Percentiles rank a stretch among this genome's conserved stretches.
Conservation (phyloP, 1,140 invertebrate species). For the Habropoda laboriosa region DNA sequence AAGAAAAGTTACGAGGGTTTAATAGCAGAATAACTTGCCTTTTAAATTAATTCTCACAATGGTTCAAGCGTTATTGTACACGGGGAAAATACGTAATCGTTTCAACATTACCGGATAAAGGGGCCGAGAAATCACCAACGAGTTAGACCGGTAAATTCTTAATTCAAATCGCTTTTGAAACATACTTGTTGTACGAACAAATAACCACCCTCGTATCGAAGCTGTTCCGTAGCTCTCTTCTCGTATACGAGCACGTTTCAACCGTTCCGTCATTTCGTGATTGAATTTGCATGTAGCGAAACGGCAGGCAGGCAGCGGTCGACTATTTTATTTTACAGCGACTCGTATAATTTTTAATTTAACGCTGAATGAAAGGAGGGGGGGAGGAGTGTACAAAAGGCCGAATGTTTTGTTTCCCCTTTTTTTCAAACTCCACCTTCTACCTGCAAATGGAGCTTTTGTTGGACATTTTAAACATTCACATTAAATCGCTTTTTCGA, state of each 20-base stretch:
- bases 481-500: slow-evolving; percentile 10
- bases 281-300: slow-evolving; percentile 6
- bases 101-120: too few species aligned
- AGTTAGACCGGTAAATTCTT: neutral
- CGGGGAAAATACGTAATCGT: too few species aligned
- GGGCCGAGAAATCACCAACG: too few species aligned
- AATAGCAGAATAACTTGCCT: too few species aligned
- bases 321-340: slow-evolving; percentile 1
- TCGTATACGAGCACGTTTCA: neutral
- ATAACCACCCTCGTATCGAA: too few species aligned
- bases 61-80: too few species aligned
- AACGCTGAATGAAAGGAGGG: neutral
- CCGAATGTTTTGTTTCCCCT: neutral
- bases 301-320: neutral
- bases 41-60: too few species aligned
- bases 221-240: neutral
- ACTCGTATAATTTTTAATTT: neutral
- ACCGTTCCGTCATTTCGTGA: neutral
- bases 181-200: neutral
- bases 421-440: neutral
- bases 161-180: neutral
- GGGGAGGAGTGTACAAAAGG: neutral
- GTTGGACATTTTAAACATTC: neutral
- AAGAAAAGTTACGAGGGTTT: too few species aligned
- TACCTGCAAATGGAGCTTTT: neutral